Evolutionary conservation across 2,888 invertebrate species (phyloP), one percentile per base, ranked within the genome.

Genomic region (Leucophenga montana): DNA sequence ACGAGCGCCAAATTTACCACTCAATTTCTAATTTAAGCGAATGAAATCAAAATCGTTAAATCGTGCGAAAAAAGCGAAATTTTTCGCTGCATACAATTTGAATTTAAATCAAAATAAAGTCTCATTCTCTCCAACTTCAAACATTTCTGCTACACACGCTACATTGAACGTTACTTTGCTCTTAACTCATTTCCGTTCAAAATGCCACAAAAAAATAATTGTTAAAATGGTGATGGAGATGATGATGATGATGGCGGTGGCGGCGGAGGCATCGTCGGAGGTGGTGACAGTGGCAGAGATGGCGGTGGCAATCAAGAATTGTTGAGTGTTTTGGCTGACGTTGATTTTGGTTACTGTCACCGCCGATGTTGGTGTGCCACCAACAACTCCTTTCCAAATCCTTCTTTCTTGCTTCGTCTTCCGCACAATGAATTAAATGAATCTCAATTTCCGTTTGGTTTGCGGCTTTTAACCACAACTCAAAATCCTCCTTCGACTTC

Each of bases 391-490:
- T 1, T n/a, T 59, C 56, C 67, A 50, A 68, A 70, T 61, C 39
- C 33, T 67, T 61, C 33, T 67, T 61, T 44, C 56, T 56, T 56
- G 18, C 16, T 46, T 59, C 46, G 33, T 22, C 65, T 53, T 62
- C 73, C 70, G 71, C 71, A 80, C 80, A 81, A 84, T 80, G 83
- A 79, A 82, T 84, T 84, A 84, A 82, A 84, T 82, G 83, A 84
- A 82, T 84, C 83, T 82, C 81, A 82, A 84, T 84, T 84, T 82
- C 83, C 83, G 81, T 84, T 82, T 80, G 83, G 83, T 75, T 82
- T 82, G 81, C 79, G 81, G 81, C 83, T 80, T 83, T 83, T 83
- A 80, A 84, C 82, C 84, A 80, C 82, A 82, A 68, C 39, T 56
- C 22, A n/a, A 56, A 22, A 18, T 22, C 50, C 14, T 50, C 16